Evolutionary conservation across 2,888 invertebrate species (phyloP).

Genomic region (Pristionchus arcanus): DNA sequence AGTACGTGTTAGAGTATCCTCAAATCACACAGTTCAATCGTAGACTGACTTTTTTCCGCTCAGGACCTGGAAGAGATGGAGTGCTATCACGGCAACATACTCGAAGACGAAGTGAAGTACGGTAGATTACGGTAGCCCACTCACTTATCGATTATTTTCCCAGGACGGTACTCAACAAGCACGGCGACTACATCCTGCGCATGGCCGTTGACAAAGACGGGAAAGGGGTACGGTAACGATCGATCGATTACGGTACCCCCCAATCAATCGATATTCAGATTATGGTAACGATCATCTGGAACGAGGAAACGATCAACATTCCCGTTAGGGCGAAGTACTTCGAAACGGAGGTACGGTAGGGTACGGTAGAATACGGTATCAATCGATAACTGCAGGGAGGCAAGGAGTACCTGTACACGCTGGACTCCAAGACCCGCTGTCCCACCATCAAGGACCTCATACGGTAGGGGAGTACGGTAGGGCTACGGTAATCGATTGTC

Average conservation of each 20-base stretch:
- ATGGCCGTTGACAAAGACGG: not conserved
- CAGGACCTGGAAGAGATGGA: slow-evolving; percentile 50
- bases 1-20: not conserved
- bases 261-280: slow-evolving; percentile 15
- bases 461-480: not conserved
- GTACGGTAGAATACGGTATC: not conserved
- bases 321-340: not conserved
- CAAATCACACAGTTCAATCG: not conserved
- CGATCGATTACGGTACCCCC: not conserved
- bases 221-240: slow-evolving; percentile 43
- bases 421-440: slow-evolving; percentile 2
- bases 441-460: slow-evolving; percentile 43
- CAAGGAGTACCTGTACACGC: slow-evolving; percentile 23
- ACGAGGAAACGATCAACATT: not conserved
- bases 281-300: slow-evolving; percentile 18
- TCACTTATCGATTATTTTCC: not conserved
- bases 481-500: not conserved
- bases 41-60: not conserved
- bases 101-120: slow-evolving; percentile 41
- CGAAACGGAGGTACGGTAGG: slow-evolving; percentile 35
- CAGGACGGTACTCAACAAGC: slow-evolving; percentile 40
- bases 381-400: not conserved
- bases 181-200: slow-evolving; percentile 45
- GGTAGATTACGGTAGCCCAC: not conserved
- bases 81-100: slow-evolving; percentile 42